Evolutionary conservation across 2,888 invertebrate species (phyloP).

Genomic region (Drosophila eohydei): DNA sequence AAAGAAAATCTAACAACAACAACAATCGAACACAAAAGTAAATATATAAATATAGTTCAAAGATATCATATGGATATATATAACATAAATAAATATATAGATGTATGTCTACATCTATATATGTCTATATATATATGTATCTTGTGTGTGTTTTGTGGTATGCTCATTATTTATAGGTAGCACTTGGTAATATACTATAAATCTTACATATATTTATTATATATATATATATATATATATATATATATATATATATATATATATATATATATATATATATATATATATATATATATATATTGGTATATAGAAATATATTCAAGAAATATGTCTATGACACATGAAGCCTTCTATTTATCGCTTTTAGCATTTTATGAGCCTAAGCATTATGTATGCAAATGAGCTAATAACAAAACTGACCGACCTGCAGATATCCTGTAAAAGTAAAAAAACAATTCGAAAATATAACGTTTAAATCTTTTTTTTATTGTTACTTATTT

Average conservation of each 20-base stretch:
- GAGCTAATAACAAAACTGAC: not conserved
- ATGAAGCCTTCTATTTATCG: conserved; percentile 52
- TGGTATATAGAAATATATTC: conserved; percentile 21
- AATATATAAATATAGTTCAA: conserved; percentile 58
- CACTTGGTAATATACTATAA: conserved; percentile 56
- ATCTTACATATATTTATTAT: conserved; percentile 12
- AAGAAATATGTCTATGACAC: conserved; percentile 34
- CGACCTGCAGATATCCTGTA: conserved; percentile 14
- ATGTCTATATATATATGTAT: conserved; percentile 3
- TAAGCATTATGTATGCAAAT: conserved; percentile 56
- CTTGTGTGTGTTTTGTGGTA: conserved; percentile 16
- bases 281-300: conserved; percentile 21
- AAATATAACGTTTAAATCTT: not conserved
- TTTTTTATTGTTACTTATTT: not conserved
- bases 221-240: conserved; percentile 19
- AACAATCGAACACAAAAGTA: conserved; percentile 19
- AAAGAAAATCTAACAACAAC: conserved; percentile 8
- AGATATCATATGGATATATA: conserved; percentile 46
- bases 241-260: conserved; percentile 24
- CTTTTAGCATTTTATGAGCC: conserved; percentile 66
- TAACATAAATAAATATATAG: not conserved
- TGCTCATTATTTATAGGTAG: conserved; percentile 70
- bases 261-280: conserved; percentile 13
- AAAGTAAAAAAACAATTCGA: not conserved
- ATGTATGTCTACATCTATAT: not conserved